These are phyloP conservation scores for Geotrypetes seraphini DNA, from an alignment of 2,797 vertebrate genomes.

Conservation along the genomic window DNA sequence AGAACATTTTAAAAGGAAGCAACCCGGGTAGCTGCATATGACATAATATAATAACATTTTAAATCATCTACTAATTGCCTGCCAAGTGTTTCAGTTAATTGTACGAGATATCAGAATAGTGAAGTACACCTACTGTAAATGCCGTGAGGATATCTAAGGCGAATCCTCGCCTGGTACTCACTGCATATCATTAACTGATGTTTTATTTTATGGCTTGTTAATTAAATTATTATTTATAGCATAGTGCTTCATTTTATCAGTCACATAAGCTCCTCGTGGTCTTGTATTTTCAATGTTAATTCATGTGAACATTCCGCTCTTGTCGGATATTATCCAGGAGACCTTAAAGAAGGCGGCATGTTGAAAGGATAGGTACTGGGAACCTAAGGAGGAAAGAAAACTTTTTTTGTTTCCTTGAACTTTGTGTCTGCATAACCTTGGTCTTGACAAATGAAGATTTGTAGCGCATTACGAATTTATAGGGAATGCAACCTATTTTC, in stretches of 20 bases:
- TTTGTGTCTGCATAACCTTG: conserved; percentile 38
- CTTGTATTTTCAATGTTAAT: background rate
- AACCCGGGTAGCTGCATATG: background rate
- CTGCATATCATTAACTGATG: background rate
- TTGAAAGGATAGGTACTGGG: conserved; percentile 13
- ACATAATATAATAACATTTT: conserved; percentile 4
- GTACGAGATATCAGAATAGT: background rate
- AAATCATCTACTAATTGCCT: conserved; percentile 2
- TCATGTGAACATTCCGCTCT: background rate
- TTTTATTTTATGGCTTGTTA: background rate
- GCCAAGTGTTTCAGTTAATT: conserved; percentile 1
- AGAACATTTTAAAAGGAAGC: conserved; percentile 12
- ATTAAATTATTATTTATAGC: conserved; percentile 18
- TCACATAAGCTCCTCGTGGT: conserved; percentile 1
- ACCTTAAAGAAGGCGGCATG: conserved; percentile 19
- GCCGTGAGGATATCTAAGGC: conserved; percentile 1
- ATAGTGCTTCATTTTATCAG: conserved; percentile 9
- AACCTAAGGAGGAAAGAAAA: conserved; percentile 20
- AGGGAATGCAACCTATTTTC: conserved; percentile 43
- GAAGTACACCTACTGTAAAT: background rate
- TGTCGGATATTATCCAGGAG: conserved; percentile 23
- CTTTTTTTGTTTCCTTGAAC: conserved; percentile 25
- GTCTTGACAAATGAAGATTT: conserved; percentile 41
- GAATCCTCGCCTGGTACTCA: conserved; percentile 2
- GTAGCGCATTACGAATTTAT: conserved; percentile 45